Evolutionary conservation across 2,888 invertebrate species (phyloP).

Genomic region (Drosophila koepferae): DNA sequence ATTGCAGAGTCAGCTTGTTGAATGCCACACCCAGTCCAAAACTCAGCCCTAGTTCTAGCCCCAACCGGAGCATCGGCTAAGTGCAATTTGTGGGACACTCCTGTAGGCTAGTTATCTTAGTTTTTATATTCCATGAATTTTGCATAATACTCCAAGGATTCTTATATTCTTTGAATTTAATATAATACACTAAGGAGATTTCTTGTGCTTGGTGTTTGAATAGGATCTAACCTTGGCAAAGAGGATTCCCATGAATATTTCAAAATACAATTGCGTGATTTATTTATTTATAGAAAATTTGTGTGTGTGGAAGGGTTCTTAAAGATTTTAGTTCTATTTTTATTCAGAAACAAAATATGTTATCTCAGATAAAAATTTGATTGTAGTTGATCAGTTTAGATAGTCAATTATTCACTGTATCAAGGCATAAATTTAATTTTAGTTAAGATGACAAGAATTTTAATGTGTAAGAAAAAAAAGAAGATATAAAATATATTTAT

Average conservation of each 20-base stretch:
- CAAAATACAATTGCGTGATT: neutral
- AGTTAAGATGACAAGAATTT: neutral
- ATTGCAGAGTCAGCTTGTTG: conserved; percentile 48
- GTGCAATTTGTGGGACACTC: conserved; percentile 44
- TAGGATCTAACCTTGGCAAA: neutral
- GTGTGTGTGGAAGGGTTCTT: neutral
- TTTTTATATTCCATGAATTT: conserved; percentile 27
- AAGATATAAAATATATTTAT: conserved; percentile 3
- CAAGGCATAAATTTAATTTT: conserved; percentile 1
- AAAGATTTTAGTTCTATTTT: neutral
- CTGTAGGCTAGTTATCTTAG: conserved; percentile 14
- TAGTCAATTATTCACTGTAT: neutral
- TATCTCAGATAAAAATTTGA: no score
- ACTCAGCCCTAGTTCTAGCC: neutral
- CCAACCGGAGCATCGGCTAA: conserved; percentile 14
- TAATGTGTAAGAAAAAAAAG: neutral
- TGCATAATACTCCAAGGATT: conserved; percentile 10
- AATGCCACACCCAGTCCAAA: conserved; percentile 43
- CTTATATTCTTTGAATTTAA: conserved; percentile 3
- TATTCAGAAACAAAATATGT: no score
- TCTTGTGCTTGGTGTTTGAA: neutral
- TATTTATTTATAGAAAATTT: neutral
- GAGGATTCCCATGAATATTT: no score
- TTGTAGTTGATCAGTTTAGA: no score
- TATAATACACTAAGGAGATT: neutral